These are phyloP conservation scores for Glareola pratincola DNA, from an alignment of 2,113 vertebrate species.

Conservation along the genomic window DNA sequence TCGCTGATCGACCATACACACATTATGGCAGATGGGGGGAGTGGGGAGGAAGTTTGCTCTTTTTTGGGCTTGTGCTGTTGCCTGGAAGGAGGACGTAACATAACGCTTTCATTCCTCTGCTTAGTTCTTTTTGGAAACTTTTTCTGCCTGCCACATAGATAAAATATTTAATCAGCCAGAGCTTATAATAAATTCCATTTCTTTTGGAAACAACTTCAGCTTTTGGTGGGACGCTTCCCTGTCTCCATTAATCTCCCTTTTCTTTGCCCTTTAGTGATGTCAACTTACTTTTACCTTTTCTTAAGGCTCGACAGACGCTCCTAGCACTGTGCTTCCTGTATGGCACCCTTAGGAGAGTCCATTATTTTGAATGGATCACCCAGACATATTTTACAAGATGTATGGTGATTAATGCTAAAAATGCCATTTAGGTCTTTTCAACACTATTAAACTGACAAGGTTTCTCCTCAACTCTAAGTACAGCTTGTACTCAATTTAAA, in stretches of 20 bases:
- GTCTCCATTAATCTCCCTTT: not conserved
- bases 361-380: not conserved
- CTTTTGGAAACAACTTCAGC: not conserved
- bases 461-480: not conserved
- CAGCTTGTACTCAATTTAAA: not conserved
- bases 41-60: no score
- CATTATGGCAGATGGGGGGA: not conserved
- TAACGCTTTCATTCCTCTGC: not conserved
- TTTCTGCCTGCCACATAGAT: not conserved
- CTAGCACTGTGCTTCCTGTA: not conserved
- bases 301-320: not conserved
- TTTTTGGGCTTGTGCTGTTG: not conserved
- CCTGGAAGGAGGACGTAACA: not conserved
- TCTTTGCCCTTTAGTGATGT: not conserved
- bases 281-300: not conserved
- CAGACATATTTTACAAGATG: not conserved
- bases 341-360: not conserved
- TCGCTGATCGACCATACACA: not conserved
- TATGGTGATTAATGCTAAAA: not conserved
- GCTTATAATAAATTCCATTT: not conserved
- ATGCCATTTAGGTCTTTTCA: not conserved
- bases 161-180: not conserved
- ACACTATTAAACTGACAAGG: not conserved
- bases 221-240: not conserved
- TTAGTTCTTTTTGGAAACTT: not conserved